Evolutionary conservation across 2,113 vertebrate genomes (phyloP).

Genomic region (Campylomormyrus numenius): DNA sequence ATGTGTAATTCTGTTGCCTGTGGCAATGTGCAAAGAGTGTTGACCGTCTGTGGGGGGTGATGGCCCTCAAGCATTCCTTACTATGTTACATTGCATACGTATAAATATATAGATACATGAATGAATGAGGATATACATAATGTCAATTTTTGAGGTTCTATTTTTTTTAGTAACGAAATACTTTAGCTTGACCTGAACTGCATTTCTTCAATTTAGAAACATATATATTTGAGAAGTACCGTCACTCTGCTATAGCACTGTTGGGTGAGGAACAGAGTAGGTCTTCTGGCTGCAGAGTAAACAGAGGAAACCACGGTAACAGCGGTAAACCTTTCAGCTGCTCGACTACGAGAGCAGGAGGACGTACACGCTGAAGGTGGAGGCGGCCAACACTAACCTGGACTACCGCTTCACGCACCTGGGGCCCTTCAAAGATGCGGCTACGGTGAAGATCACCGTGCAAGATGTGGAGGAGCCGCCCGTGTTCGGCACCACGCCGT

Average conservation of each 20-base stretch:
- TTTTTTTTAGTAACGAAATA: background rate
- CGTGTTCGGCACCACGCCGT: conserved; percentile 73
- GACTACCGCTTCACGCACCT: conserved; percentile 79
- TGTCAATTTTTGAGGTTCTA: background rate
- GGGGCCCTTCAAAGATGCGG: conserved; percentile 84
- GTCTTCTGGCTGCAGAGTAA: background rate
- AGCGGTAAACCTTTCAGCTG: conserved; percentile 50
- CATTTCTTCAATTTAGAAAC: background rate
- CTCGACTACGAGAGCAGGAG: conserved; percentile 90
- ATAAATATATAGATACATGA: background rate
- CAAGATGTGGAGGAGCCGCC: conserved; percentile 87
- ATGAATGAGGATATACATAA: background rate
- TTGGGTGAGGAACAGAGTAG: background rate
- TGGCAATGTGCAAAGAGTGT: background rate
- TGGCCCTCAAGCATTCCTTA: background rate
- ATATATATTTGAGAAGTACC: background rate
- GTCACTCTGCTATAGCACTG: background rate
- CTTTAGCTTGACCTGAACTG: background rate
- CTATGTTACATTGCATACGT: background rate
- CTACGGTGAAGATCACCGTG: conserved; percentile 78
- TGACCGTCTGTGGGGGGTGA: background rate
- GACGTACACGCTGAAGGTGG: conserved; percentile 77
- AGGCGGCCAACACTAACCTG: conserved; percentile 80
- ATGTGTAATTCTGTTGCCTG: background rate
- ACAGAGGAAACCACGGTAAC: background rate